phyloP scores from a whole-genome alignment of 2,888 invertebrate genomes.

The Synanthedon tipuliformis region DNA sequence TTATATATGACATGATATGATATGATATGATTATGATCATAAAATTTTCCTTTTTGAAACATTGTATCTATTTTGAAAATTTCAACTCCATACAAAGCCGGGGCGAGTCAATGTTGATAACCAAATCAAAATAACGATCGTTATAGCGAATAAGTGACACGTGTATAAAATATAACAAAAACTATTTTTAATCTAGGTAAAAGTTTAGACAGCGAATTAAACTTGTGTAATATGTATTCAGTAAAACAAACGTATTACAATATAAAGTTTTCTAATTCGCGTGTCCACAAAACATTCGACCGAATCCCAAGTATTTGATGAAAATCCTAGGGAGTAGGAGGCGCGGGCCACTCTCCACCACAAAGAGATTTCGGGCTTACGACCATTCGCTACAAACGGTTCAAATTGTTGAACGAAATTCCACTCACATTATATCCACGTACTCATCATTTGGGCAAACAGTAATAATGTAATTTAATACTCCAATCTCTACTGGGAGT shows the following conservation, averaged over 20 bases:
- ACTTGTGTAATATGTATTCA: background rate
- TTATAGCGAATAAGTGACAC: too few relatives aligned
- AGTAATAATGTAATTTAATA: slow-evolving; percentile 6
- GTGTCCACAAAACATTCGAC: slow-evolving; percentile 5
- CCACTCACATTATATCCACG: slow-evolving; percentile 5
- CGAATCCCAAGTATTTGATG: slow-evolving; percentile 7
- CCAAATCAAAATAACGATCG: too few relatives aligned
- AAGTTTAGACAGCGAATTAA: background rate
- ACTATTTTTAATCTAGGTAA: too few relatives aligned
- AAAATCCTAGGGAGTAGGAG: slow-evolving; percentile 2
- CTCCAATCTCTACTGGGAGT: background rate
- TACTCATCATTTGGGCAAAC: slow-evolving; percentile 6
- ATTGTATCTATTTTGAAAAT: too few relatives aligned
- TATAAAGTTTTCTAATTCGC: slow-evolving; percentile 9
- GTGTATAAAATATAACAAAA: too few relatives aligned
- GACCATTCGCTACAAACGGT: slow-evolving; percentile 6
- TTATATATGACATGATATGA: too few relatives aligned
- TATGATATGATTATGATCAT: too few relatives aligned
- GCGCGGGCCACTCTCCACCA: slow-evolving; percentile 4
- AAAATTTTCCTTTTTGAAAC: too few relatives aligned
- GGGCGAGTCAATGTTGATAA: too few relatives aligned
- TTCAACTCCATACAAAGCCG: too few relatives aligned
- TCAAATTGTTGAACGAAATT: slow-evolving; percentile 9
- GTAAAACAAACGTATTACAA: slow-evolving; percentile 1
- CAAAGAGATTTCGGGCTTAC: slow-evolving; percentile 9